Base-by-base conservation (phyloP, 2,113 vertebrate species). In the Dolichallabes microphthalmus region DNA sequence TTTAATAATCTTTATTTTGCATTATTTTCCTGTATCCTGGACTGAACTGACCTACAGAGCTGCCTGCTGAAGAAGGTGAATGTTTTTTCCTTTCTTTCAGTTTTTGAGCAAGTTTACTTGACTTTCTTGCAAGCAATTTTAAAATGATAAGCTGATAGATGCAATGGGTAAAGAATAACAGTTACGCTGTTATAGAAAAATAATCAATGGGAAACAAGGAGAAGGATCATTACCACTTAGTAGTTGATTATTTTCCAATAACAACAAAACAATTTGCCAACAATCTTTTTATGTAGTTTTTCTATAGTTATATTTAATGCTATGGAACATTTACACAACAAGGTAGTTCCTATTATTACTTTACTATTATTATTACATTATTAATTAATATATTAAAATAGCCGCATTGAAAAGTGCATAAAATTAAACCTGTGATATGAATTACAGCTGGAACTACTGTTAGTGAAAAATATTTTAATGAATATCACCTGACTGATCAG, bases 61-160 rank as follows among this genome's bases (percentile, higher is more conserved):
- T 95, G 86, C 95, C 95, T 52, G 95, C 95, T 17, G 95, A 95
- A 88, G 94, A 95, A 85, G 95, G 95, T 95, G 88, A 92, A 92
- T 88, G n/a, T 45, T 64, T 82, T 66, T 53, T 84, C 39, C 19
- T 60, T 27, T 75, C 2, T 73, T 74, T 84, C 3, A 39, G 10
- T 8, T 86, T 81, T n/a, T 66, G 83, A 81, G 30, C 61, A 55
- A 88, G 60, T 63, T 83, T 30, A 15, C 30, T 15, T n/a, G 2
- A 30, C 75, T 57, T 57, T 30, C n/a, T 57, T 57, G 14, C 14
- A 55, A 57, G 9, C 27, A 20, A 77, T 77, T 30, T 77, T 55
- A 27, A 53, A 53, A 58, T 12, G 12, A 78, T 35, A 32, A 32
- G n/a, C 76, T 32, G 76, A 78, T 35, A 78, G 0, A 58, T 19